These are phyloP conservation scores for Galagoides demidoff DNA, from an alignment of 2,797 vertebrate genomes.

Conservation along the genomic window DNA sequence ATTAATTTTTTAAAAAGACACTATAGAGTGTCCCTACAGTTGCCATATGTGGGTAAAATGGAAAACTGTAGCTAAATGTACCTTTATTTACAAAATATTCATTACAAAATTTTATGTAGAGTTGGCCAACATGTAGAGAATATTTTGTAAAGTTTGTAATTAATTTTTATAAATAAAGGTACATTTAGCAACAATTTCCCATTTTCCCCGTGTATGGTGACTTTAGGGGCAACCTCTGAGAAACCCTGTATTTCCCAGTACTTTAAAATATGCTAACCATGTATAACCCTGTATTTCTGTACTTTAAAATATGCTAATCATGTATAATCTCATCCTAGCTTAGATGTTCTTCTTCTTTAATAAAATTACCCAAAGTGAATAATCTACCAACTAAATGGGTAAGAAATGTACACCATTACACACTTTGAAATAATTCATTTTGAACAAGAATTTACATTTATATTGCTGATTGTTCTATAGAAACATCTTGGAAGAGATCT, in stretches of 20 bases:
- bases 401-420: background rate
- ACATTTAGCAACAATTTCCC: too few species aligned
- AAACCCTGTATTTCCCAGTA: background rate
- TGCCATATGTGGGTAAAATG: too few species aligned
- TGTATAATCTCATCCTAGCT: background rate
- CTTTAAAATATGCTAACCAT: background rate
- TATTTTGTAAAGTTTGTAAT: too few species aligned
- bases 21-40: too few species aligned
- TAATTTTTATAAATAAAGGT: too few species aligned
- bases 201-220: too few species aligned
- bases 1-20: too few species aligned
- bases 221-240: too few species aligned
- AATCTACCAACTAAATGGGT: background rate
- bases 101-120: too few species aligned
- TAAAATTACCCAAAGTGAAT: background rate
- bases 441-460: background rate
- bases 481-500: background rate
- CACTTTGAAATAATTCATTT: conserved; percentile 15
- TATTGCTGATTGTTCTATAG: background rate
- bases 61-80: too few species aligned
- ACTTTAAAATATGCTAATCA: background rate
- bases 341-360: background rate
- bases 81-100: too few species aligned
- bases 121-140: too few species aligned
- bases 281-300: background rate